Evolutionary conservation across 2,797 vertebrate genomes (phyloP), one percentile per base, ranked within the genome.

Genomic region (Rhynchonycteris naso): DNA sequence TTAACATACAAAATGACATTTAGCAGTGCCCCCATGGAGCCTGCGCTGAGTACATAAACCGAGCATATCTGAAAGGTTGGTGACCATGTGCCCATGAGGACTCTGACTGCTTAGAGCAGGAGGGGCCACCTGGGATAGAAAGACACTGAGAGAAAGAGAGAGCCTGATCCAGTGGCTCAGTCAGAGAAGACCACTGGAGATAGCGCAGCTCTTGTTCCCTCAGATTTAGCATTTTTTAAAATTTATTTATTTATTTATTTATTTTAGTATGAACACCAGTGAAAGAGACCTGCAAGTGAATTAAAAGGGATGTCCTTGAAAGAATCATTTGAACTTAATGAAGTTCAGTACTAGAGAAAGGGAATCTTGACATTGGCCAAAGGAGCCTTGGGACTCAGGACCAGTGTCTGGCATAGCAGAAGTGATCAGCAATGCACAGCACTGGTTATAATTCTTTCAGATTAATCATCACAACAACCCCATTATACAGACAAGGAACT

Each of bases 21-120:
- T 28, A 10, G 9, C 12, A 8, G 28, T 69, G 52, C 50, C 13
- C 18, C 8, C 3, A 2, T 0, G 9, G 43, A 81, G 0, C 24
- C 58, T 52, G 30, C 79, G 5, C 43, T 63, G 54, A 33, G 43
- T 43, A 22, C n/a, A 13, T 58, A 56, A 35, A 24, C 79, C 65
- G 38, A 72, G 35, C 9, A 0, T 7, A 38, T 72, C 26, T 58
- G 26, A 65, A 75, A 68, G n/a, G 4, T n/a, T 75, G 43, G 3
- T 16, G 28, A 6, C 1, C 26, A 21, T 24, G 47, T 50, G n/a
- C 33, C 33, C 38, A 1, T 22, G 10, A 74, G 47, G 26, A n/a
- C 21, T 13, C 61, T 38, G 21, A 16, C 35, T 35, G n/a, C 30
- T 22, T 24, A 1, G 16, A 9, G 6, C 21, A 22, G 18, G 24